Conservation (phyloP, 2,888 invertebrate species). For the Eledone cirrhosa region DNA sequence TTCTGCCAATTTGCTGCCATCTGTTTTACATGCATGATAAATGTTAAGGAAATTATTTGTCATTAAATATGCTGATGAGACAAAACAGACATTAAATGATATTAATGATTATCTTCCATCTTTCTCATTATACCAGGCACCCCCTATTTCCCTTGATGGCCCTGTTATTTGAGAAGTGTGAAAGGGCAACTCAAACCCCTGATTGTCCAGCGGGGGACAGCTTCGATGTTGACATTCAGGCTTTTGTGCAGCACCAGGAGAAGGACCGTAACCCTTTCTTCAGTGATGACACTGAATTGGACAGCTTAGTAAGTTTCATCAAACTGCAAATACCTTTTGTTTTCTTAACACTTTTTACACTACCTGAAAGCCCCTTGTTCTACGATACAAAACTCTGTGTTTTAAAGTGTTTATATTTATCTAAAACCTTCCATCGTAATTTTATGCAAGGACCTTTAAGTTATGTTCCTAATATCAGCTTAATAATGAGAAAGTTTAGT, state of each 20-base stretch:
- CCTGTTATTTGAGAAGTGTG: constrained; percentile 66
- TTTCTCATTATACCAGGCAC: constrained; percentile 65
- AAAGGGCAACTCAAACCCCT: constrained; percentile 60
- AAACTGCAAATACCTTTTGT: background rate
- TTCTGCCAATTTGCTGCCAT: too few relatives aligned
- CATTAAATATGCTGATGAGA: too few relatives aligned
- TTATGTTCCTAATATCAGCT: too few relatives aligned
- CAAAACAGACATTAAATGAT: too few relatives aligned
- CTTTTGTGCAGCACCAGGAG: constrained; percentile 90
- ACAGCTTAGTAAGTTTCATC: constrained; percentile 56
- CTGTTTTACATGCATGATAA: too few relatives aligned
- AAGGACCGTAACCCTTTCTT: constrained; percentile 85
- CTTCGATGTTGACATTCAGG: constrained; percentile 71
- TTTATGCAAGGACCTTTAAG: too few relatives aligned
- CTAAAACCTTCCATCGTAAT: too few relatives aligned
- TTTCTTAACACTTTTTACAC: too few relatives aligned
- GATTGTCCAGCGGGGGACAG: constrained; percentile 57
- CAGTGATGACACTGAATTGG: constrained; percentile 73
- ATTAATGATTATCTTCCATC: too few relatives aligned
- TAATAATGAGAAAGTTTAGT: too few relatives aligned
- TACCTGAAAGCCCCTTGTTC: background rate
- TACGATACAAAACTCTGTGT: background rate
- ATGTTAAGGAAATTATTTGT: too few relatives aligned
- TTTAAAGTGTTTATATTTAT: too few relatives aligned
- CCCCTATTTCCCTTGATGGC: constrained; percentile 65